Conservation (phyloP, 2,888 invertebrate genomes). For the Spodoptera picta region DNA sequence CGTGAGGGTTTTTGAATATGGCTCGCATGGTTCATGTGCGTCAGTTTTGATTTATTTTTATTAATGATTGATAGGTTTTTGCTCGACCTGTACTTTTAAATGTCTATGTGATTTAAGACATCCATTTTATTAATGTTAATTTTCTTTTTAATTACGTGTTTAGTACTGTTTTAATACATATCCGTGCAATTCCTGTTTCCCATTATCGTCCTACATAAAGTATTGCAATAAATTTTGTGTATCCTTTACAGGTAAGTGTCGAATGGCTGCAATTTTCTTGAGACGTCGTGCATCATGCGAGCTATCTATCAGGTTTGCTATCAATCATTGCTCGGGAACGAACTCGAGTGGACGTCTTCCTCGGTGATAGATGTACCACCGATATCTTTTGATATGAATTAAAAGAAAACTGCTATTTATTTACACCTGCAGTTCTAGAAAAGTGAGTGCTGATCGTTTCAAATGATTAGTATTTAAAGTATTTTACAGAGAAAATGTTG, state of each 20-base stretch:
- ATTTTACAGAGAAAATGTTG: no score
- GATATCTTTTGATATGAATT: slow-evolving; percentile 40
- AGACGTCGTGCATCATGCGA: slow-evolving; percentile 58
- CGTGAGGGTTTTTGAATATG: slow-evolving; percentile 44
- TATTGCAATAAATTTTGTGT: slow-evolving; percentile 46
- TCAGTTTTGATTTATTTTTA: slow-evolving; percentile 28
- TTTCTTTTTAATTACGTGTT: no score
- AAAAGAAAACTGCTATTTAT: slow-evolving; percentile 14
- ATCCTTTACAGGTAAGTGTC: slow-evolving; percentile 65
- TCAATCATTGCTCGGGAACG: slow-evolving; percentile 62
- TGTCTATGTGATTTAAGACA: neutral
- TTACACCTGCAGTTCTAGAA: slow-evolving; percentile 8
- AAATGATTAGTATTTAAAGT: no score
- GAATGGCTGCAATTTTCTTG: slow-evolving; percentile 63
- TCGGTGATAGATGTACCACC: slow-evolving; percentile 43
- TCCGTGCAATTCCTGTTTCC: slow-evolving; percentile 3
- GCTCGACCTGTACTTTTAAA: neutral
- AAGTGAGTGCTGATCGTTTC: neutral
- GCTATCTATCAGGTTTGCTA: slow-evolving; percentile 61
- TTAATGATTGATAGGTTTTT: slow-evolving; percentile 20
- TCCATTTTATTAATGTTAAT: no score
- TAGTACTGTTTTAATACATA: no score
- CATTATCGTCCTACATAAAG: slow-evolving; percentile 27
- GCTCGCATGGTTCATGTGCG: slow-evolving; percentile 28
- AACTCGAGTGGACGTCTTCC: slow-evolving; percentile 47